Conservation (phyloP, 2,888 invertebrate species). For the Cantharis lateralis region DNA sequence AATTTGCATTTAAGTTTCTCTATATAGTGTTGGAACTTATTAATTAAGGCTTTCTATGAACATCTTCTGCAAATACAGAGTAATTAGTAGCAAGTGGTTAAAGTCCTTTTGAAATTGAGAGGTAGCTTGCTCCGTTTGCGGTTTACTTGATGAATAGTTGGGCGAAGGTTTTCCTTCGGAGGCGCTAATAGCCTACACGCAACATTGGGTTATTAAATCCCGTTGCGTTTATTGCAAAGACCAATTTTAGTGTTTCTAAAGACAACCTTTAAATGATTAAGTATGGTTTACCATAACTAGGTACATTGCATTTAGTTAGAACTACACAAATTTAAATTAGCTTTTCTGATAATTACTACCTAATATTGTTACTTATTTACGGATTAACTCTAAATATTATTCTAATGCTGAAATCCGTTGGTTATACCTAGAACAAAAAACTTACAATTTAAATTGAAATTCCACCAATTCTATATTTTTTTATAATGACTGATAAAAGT, state of each 20-base stretch:
- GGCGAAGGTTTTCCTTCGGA: constrained; percentile 19
- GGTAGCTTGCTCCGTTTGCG: constrained; percentile 27
- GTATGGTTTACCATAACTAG: constrained; percentile 7
- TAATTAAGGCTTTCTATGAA: constrained; percentile 25
- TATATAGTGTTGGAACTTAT: constrained; percentile 18
- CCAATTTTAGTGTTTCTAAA: constrained; percentile 22
- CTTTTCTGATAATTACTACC: background rate
- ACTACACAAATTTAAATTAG: background rate
- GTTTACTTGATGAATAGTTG: constrained; percentile 29
- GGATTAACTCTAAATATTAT: background rate
- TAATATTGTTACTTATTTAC: background rate
- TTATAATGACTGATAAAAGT: too few species aligned
- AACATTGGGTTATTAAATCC: constrained; percentile 28
- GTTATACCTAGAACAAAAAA: too few species aligned
- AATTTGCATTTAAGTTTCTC: constrained; percentile 16
- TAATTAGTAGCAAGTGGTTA: constrained; percentile 22
- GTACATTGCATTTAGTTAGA: background rate
- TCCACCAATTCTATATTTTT: too few species aligned
- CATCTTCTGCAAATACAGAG: constrained; percentile 21
- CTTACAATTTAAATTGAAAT: too few species aligned
- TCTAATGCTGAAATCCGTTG: background rate
- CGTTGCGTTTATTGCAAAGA: constrained; percentile 23
- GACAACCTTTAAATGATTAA: constrained; percentile 12
- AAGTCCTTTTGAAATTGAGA: constrained; percentile 27
- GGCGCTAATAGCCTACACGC: constrained; percentile 26